A percentile compares a stretch with the other conserved stretches of the same genome.
phyloP scores from a whole-genome alignment of 1,140 invertebrate genomes.

The Eumaeus atala region DNA sequence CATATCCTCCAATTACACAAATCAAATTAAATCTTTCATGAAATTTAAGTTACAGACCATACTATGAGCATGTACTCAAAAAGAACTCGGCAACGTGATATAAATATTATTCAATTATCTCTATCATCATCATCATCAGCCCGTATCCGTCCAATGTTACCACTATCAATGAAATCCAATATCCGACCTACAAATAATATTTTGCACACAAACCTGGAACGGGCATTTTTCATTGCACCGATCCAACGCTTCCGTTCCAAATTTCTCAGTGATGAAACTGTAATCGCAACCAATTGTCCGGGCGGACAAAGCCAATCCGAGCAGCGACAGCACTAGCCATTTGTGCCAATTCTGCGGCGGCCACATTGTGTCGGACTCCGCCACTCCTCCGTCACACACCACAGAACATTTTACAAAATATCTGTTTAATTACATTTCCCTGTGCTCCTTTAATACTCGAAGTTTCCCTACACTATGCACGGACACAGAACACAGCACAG shows the following conservation, averaged over 20 bases:
- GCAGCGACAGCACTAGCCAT: slow-evolving; percentile 67
- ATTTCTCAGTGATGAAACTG: slow-evolving; percentile 69
- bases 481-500: neutral
- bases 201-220: slow-evolving; percentile 49
- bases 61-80: no score
- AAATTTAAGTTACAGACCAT: no score
- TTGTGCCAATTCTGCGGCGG: slow-evolving; percentile 66
- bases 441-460: neutral
- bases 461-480: no score
- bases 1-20: no score
- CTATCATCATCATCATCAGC: neutral
- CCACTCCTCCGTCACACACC: slow-evolving; percentile 35
- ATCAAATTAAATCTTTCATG: no score
- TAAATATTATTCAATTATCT: neutral
- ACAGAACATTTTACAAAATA: slow-evolving; percentile 30
- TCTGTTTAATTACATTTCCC: slow-evolving; percentile 1
- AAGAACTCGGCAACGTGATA: no score
- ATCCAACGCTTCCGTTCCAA: slow-evolving; percentile 67
- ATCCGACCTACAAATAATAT: neutral
- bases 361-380: slow-evolving; percentile 53
- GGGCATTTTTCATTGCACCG: slow-evolving; percentile 69
- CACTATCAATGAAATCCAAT: no score
- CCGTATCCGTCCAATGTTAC: neutral
- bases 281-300: slow-evolving; percentile 71
- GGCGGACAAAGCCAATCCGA: slow-evolving; percentile 72